phyloP scores from a whole-genome alignment of 2,888 invertebrate species.

The Bruchidius siliquastri region DNA sequence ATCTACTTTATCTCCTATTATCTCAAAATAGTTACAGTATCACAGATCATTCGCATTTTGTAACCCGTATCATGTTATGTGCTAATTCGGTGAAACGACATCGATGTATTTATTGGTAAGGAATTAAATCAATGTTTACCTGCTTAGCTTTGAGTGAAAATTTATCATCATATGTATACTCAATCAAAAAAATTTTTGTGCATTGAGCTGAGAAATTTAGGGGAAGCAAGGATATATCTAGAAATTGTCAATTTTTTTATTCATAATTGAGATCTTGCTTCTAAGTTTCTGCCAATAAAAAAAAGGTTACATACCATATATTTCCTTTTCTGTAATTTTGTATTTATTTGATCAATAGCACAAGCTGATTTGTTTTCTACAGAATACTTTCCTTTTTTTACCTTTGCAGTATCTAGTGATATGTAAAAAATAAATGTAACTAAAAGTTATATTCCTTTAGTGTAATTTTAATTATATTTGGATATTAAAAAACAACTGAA shows the following conservation, averaged over 20 bases:
- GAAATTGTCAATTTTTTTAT: not conserved
- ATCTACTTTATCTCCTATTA: not conserved
- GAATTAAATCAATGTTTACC: conserved; percentile 17
- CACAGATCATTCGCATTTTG: not conserved
- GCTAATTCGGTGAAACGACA: not conserved
- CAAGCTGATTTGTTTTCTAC: not conserved
- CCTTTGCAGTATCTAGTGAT: conserved; percentile 13
- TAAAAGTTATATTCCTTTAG: conserved; percentile 16
- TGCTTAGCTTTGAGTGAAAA: conserved; percentile 14
- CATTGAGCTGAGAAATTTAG: not conserved
- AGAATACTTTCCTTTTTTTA: conserved; percentile 10
- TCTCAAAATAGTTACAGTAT: not conserved
- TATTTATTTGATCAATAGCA: not conserved
- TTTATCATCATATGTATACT: not conserved
- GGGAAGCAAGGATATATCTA: not conserved
- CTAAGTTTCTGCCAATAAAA: not conserved
- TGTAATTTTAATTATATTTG: conserved; percentile 23
- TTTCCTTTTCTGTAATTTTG: not conserved
- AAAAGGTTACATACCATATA: not conserved
- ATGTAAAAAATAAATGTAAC: conserved; percentile 7
- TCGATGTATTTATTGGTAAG: conserved; percentile 17
- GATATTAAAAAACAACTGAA: conserved; percentile 18
- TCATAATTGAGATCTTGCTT: not conserved
- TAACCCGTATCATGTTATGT: not conserved
- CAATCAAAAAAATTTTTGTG: not conserved